Percentiles rank a stretch among this genome's conserved stretches.
These are phyloP conservation scores for Ibycter americanus DNA, from an alignment of 2,797 vertebrate genomes.

Conservation along the genomic window DNA sequence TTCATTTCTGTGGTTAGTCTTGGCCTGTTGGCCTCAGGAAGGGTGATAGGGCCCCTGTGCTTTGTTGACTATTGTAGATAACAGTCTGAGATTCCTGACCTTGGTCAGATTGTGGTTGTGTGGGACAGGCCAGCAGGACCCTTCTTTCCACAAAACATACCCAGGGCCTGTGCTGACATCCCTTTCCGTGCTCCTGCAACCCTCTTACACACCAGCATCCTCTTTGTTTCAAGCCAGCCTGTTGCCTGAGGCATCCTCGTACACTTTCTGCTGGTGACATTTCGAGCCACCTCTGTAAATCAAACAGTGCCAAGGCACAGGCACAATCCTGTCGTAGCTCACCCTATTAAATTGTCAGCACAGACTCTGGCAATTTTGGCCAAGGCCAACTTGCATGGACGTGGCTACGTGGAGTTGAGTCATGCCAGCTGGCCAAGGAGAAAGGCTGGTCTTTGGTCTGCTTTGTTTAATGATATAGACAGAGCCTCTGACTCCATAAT, in stretches of 20 bases:
- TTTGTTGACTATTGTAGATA: not conserved
- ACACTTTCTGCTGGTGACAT: not conserved
- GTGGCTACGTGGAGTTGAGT: rapidly evolving
- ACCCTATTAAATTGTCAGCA: not conserved
- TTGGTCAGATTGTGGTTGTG: not conserved
- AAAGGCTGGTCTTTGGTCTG: not conserved
- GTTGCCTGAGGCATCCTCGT: not conserved
- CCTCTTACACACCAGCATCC: not conserved
- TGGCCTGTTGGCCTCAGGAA: not conserved
- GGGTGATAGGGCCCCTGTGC: not conserved
- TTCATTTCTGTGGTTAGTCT: not conserved
- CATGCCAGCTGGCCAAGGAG: not conserved
- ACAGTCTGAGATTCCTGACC: not conserved
- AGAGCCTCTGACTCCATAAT: not conserved
- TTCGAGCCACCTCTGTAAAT: not conserved
- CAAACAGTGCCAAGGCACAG: not conserved
- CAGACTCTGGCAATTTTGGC: not conserved
- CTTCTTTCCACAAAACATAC: not conserved
- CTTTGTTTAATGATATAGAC: not conserved
- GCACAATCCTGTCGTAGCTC: not conserved
- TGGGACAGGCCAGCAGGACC: not conserved
- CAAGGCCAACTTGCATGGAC: not conserved
- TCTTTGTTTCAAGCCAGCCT: not conserved
- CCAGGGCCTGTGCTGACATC: not conserved
- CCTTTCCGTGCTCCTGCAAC: not conserved